These are phyloP conservation scores for Anoplius nigerrimus DNA, from an alignment of 2,888 invertebrate species.

Conservation along the genomic window DNA sequence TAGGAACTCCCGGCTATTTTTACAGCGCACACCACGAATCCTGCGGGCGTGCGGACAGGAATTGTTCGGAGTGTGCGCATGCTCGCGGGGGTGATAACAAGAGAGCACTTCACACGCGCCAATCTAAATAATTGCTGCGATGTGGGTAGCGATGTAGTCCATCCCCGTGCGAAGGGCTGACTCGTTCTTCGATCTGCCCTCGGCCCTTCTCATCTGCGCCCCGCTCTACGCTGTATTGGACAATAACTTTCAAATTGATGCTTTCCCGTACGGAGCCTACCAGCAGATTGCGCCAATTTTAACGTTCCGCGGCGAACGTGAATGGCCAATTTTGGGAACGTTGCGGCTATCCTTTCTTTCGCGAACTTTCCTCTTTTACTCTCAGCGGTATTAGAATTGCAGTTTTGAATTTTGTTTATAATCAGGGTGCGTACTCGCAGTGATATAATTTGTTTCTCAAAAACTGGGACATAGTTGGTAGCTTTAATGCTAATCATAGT, in stretches of 20 bases:
- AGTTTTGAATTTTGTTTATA: too few relatives aligned
- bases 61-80: background rate
- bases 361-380: too few relatives aligned
- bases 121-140: constrained; percentile 61
- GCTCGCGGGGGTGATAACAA: constrained; percentile 25
- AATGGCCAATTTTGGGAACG: too few relatives aligned
- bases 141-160: constrained; percentile 36
- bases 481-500: too few relatives aligned
- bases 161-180: constrained; percentile 19
- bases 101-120: constrained; percentile 51
- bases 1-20: too few relatives aligned
- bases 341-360: too few relatives aligned
- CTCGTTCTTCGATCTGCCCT: constrained; percentile 7
- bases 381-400: too few relatives aligned
- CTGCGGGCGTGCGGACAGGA: background rate
- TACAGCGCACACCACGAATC: too few relatives aligned
- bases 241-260: constrained; percentile 40
- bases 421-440: too few relatives aligned
- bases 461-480: too few relatives aligned
- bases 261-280: constrained; percentile 32
- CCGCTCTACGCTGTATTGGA: constrained; percentile 36
- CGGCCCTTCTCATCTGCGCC: background rate
- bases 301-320: background rate
- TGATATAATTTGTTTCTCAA: too few relatives aligned
- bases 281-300: constrained; percentile 34